phyloP scores from a whole-genome alignment of 1,140 invertebrate species.

The Drosophila kanapiae region DNA sequence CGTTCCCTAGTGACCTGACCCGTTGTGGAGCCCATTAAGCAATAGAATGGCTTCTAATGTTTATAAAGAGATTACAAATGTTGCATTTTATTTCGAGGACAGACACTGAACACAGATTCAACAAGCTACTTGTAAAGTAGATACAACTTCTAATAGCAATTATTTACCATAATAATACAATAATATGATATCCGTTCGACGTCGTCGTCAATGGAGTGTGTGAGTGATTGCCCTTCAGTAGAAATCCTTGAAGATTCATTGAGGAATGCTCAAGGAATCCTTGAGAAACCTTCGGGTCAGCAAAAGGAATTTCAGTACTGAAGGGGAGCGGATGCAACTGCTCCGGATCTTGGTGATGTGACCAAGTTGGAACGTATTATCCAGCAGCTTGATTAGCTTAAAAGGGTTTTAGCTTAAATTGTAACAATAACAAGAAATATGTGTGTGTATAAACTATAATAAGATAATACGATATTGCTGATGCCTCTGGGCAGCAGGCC shows the following conservation, averaged over 20 bases:
- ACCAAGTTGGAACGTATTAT: too few relatives aligned
- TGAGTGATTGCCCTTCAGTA: background rate
- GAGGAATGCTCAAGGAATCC: too few relatives aligned
- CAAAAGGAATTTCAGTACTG: too few relatives aligned
- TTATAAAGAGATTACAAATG: constrained; percentile 66
- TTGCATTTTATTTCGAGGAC: constrained; percentile 40
- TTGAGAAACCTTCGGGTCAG: too few relatives aligned
- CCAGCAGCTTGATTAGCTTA: constrained; percentile 26
- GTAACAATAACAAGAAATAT: constrained; percentile 47
- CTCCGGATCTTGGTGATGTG: background rate
- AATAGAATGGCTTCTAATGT: background rate
- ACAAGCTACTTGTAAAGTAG: constrained; percentile 73
- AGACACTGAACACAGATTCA: constrained; percentile 67
- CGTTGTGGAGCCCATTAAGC: background rate
- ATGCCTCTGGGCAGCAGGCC: constrained; percentile 4
- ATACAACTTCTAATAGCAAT: constrained; percentile 39
- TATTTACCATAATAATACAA: constrained; percentile 32
- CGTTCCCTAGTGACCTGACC: background rate
- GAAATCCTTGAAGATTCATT: too few relatives aligned
- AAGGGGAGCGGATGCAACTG: background rate
- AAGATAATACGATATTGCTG: constrained; percentile 47
- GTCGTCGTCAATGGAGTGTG: constrained; percentile 29
- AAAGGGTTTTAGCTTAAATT: constrained; percentile 22
- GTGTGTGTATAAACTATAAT: constrained; percentile 42
- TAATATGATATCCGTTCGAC: constrained; percentile 31